Evolutionary conservation across 2,113 vertebrate species (phyloP), one percentile per base, ranked within the genome.

Genomic region (Xenotilapia leptura): DNA sequence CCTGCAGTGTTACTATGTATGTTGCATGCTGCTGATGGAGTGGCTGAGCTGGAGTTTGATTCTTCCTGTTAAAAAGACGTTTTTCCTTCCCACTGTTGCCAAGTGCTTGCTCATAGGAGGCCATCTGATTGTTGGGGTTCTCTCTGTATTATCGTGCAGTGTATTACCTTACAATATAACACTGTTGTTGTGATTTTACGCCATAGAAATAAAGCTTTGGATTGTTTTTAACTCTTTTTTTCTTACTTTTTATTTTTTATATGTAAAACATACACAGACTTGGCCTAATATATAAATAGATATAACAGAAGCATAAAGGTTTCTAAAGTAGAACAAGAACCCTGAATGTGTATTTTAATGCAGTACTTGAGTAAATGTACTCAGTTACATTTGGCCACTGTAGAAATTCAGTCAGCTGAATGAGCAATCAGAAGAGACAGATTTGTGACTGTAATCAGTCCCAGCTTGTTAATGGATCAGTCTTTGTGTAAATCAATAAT

Each of bases 401-500:
- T 21, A 42, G 65, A 45, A 79, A 80, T 89, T 90, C 38, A 80
- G 73, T 86, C 21, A 81, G 65, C 26, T 58, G 77, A 90, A 87
- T 33, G 68, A 40, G 60, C 60, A 23, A 26, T 75, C 10, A 11
- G n/a, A 49, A 62, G 42, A 53, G 45, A 84, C 17, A 56, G 38
- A 83, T 85, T 21, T 83, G 83, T 79, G 56, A 86, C 79, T 81
- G 55, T 86, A 90, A 89, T 91, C 80, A 62, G 80, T 54, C 33
- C 33, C 79, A 58, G 60, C 65, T 3, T 60, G 90, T 86, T 84
- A 85, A 90, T 85, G 28, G 90, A 58, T 86, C 83, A 82, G 56
- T 85, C 55, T n/a, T 56, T 80, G 55, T 88, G 75, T 93, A 84
- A 90, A 89, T 92, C 86, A 84, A 89, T 86, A 38, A 49, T 55